Percentiles rank a stretch among this genome's conserved stretches.
phyloP scores from a whole-genome alignment of 2,113 vertebrate species.

The Corapipo altera region DNA sequence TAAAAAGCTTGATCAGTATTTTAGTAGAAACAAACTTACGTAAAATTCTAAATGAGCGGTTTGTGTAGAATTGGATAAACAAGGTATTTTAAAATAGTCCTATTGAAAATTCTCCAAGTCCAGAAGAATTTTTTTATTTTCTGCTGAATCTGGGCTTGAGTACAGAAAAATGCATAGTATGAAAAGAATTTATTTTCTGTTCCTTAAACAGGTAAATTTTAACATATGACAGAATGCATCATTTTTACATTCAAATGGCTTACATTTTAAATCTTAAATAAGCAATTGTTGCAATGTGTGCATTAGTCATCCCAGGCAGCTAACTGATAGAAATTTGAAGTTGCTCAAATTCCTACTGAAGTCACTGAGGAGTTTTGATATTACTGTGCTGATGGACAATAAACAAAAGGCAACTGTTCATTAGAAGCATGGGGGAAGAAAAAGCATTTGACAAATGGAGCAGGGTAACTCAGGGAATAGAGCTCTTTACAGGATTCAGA shows the following conservation, averaged over 20 bases:
- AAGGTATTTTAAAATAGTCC: neutral
- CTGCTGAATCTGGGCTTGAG: neutral
- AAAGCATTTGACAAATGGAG: neutral
- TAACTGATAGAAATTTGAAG: neutral
- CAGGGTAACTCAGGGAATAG: neutral
- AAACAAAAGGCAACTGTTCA: conserved; percentile 35
- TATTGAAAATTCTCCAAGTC: neutral
- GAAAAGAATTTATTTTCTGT: neutral
- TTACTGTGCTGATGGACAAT: conserved; percentile 8
- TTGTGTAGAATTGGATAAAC: neutral
- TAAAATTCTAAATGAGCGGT: neutral
- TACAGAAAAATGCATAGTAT: neutral
- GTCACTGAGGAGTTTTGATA: conserved; percentile 4
- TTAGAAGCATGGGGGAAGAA: neutral
- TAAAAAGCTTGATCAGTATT: neutral
- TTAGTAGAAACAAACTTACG: neutral
- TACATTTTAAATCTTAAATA: neutral
- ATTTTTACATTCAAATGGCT: neutral
- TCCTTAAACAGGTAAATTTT: neutral
- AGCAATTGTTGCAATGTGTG: neutral
- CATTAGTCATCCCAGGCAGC: neutral
- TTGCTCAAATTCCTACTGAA: neutral
- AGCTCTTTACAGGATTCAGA: neutral
- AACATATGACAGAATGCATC: neutral
- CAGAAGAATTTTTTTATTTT: neutral